phyloP scores from a whole-genome alignment of 2,888 invertebrate genomes.

The Galeopsomyia nigrocyanea region DNA sequence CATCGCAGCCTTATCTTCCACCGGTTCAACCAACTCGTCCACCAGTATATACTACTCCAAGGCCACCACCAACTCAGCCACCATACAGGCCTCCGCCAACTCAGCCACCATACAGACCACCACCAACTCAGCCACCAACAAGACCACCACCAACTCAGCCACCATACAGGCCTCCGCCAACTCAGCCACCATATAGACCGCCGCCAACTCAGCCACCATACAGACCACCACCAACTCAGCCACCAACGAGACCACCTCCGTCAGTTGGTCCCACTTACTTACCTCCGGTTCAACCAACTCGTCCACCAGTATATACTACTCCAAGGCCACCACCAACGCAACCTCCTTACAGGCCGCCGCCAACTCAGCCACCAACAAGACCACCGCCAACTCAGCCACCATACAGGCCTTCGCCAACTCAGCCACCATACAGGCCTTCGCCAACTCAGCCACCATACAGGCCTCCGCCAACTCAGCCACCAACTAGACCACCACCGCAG shows the following conservation, averaged over 20 bases:
- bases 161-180: conserved; percentile 53
- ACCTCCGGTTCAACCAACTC: no score
- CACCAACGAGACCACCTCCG: conserved; percentile 34
- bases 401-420: conserved; percentile 50
- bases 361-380: neutral
- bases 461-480: conserved; percentile 3
- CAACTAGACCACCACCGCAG: neutral
- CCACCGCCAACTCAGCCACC: conserved; percentile 46
- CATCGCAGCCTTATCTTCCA: conserved; percentile 16
- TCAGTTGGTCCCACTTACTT: conserved; percentile 11
- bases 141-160: conserved; percentile 34
- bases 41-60: no score
- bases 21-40: no score
- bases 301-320: no score
- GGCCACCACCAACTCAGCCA: no score
- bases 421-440: no score
- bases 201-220: conserved; percentile 51
- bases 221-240: conserved; percentile 47
- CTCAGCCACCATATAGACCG: conserved; percentile 18
- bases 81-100: no score
- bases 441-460: no score
- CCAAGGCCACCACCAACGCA: no score
- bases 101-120: no score
- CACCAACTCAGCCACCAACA: conserved; percentile 9
- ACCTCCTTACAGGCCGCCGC: no score